Evolutionary conservation across 2,888 invertebrate genomes (phyloP).

Genomic region (Nymphalis c-album): DNA sequence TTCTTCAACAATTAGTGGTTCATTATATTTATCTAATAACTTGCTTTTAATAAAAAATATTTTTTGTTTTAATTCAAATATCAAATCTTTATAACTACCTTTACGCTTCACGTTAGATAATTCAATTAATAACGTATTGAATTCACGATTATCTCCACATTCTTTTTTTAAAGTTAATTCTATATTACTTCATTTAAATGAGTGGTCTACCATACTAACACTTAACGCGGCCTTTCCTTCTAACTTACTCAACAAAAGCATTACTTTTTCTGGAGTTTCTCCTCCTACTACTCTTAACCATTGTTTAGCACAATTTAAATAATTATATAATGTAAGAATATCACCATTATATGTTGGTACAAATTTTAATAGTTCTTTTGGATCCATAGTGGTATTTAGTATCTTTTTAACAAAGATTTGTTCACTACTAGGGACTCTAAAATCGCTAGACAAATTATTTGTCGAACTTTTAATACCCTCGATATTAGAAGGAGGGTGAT

Average conservation of each 20-base stretch:
- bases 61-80: conserved; percentile 33
- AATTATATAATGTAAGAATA: conserved; percentile 25
- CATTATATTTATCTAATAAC: conserved; percentile 16
- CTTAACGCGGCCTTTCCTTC: conserved; percentile 9
- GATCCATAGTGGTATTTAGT: background rate
- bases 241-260: conserved; percentile 21
- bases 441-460: background rate
- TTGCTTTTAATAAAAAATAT: conserved; percentile 30
- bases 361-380: conserved; percentile 8
- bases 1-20: no score
- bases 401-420: no score
- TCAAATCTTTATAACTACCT: conserved; percentile 25
- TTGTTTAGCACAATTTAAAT: conserved; percentile 25
- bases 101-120: conserved; percentile 12
- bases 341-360: conserved; percentile 21
- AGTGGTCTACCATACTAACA: conserved; percentile 8
- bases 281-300: conserved; percentile 19
- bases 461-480: no score
- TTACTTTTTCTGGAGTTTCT: conserved; percentile 24
- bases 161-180: conserved; percentile 15
- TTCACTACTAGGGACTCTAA: conserved; percentile 3
- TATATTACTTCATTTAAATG: conserved; percentile 10
- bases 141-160: conserved; percentile 17
- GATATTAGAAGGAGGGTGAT: no score
- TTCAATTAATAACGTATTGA: conserved; percentile 21